These are phyloP conservation scores for Anodontia alba DNA, from an alignment of 2,888 invertebrate genomes.

Conservation along the genomic window DNA sequence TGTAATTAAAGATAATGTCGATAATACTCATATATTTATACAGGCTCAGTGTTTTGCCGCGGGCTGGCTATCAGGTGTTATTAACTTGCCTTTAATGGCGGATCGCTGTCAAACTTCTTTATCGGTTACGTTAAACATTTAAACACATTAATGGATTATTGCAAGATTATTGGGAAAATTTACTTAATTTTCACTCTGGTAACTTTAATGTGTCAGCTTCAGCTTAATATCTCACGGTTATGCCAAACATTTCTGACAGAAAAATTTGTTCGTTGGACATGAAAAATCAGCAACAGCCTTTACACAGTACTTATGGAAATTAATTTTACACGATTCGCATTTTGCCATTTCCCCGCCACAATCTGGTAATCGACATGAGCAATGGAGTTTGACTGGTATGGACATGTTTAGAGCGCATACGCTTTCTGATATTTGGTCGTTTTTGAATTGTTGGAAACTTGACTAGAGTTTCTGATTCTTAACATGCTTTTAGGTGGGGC, in stretches of 20 bases:
- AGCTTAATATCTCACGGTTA: too few species aligned
- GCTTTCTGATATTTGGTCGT: neutral
- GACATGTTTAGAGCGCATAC: neutral
- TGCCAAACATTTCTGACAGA: neutral
- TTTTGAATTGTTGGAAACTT: neutral
- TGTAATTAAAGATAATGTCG: too few species aligned
- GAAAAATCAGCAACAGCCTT: neutral
- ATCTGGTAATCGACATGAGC: neutral
- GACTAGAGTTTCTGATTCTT: neutral
- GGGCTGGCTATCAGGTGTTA: too few species aligned
- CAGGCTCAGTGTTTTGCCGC: too few species aligned
- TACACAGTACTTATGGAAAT: neutral
- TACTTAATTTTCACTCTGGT: too few species aligned
- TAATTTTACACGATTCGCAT: neutral
- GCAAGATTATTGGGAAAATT: too few species aligned
- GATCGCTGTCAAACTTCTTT: too few species aligned
- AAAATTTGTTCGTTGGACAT: neutral
- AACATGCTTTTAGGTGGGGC: neutral
- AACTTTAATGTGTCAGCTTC: too few species aligned
- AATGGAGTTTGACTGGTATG: neutral
- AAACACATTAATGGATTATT: too few species aligned
- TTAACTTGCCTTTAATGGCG: too few species aligned
- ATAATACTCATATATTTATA: too few species aligned
- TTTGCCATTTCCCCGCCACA: neutral
- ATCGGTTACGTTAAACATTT: too few species aligned